Percentiles rank a stretch among this genome's conserved stretches.
Conservation (phyloP, 1,140 invertebrate genomes). For the Yoshiicerus persimilis region DNA sequence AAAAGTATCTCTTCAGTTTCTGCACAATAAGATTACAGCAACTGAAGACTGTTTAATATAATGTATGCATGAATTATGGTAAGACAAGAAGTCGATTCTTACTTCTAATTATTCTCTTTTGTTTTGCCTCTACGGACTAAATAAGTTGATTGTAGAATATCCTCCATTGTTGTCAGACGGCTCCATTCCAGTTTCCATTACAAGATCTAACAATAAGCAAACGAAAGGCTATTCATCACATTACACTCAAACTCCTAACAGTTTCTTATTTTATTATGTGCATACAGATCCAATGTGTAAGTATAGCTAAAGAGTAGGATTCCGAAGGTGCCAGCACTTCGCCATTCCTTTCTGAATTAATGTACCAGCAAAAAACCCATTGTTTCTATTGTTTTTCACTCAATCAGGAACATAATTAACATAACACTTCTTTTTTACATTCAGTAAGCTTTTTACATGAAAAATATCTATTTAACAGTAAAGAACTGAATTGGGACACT, state of each 20-base stretch:
- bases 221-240: background rate
- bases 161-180: background rate
- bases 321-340: background rate
- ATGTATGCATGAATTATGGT: background rate
- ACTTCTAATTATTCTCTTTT: background rate
- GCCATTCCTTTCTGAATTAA: background rate
- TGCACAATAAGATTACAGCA: background rate
- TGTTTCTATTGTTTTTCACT: background rate
- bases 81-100: background rate
- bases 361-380: background rate
- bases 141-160: background rate
- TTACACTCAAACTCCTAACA: background rate
- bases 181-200: conserved; percentile 4
- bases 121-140: background rate
- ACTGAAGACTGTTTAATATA: background rate
- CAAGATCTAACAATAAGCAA: background rate
- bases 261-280: background rate
- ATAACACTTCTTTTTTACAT: background rate
- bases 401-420: background rate
- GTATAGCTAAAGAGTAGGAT: background rate
- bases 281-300: background rate
- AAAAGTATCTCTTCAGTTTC: background rate
- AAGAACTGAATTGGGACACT: background rate
- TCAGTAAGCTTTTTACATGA: background rate
- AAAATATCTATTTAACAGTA: background rate